Conservation (phyloP, 2,113 vertebrate genomes). For the Pachyramphus minor region DNA sequence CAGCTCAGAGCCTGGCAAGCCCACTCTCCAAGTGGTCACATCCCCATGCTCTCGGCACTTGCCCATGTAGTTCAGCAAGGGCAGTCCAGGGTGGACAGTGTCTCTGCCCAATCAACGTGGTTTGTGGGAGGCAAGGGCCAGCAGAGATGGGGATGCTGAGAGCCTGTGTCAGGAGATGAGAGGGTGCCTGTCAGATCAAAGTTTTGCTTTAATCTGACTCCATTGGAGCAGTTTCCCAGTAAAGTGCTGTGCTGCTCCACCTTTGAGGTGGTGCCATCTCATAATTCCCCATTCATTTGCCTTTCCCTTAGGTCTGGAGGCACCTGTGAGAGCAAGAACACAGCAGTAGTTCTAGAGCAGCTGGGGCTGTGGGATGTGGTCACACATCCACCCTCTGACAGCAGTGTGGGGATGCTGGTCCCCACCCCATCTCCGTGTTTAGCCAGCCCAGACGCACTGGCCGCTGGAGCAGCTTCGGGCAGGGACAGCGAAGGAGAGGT, state of each 20-base stretch:
- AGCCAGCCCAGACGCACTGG: background rate
- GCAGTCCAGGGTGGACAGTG: background rate
- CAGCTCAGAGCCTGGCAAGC: background rate
- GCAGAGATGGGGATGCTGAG: background rate
- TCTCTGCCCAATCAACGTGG: rapidly evolving
- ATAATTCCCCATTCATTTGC: background rate
- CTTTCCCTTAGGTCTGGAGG: background rate
- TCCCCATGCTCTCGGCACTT: background rate
- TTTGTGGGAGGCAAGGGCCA: background rate
- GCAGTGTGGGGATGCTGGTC: background rate
- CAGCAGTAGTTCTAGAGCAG: background rate
- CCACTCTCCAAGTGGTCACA: background rate
- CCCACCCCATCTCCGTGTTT: rapidly evolving
- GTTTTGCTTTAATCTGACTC: background rate
- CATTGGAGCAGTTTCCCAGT: background rate
- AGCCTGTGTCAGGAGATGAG: background rate
- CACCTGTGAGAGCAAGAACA: background rate
- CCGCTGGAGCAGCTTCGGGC: background rate
- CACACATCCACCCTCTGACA: background rate
- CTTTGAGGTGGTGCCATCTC: background rate
- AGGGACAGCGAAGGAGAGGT: background rate
- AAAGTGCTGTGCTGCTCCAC: rapidly evolving
- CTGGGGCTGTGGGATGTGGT: background rate
- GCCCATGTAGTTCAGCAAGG: background rate
- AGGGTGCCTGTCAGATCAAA: background rate